These are phyloP conservation scores for Cryptus armator DNA, from an alignment of 2,888 invertebrate genomes.

Conservation along the genomic window DNA sequence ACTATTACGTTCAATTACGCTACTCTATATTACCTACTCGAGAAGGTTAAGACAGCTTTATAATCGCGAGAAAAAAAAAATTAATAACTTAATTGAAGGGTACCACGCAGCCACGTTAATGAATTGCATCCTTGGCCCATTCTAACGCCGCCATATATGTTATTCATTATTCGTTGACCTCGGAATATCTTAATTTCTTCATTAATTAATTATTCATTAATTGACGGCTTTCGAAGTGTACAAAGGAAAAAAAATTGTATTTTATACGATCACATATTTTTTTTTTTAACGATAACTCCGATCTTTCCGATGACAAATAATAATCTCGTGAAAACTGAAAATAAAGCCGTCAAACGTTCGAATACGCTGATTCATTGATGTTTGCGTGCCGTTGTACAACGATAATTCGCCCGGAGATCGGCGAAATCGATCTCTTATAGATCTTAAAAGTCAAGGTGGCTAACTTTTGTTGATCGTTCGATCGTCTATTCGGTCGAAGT, in stretches of 20 bases:
- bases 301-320: background rate
- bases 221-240: background rate
- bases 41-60: background rate
- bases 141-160: background rate
- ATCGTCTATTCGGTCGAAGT: background rate
- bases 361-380: slow-evolving; percentile 14
- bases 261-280: background rate
- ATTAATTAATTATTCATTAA: background rate
- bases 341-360: background rate
- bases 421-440: background rate
- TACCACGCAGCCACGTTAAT: background rate
- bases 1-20: background rate
- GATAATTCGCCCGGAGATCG: background rate
- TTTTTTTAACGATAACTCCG: background rate
- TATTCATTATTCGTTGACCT: background rate
- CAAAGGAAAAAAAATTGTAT: background rate
- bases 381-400: background rate
- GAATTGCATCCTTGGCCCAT: background rate
- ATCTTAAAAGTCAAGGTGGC: slow-evolving; percentile 15
- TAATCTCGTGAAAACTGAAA: background rate
- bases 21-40: background rate
- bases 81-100: background rate
- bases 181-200: slow-evolving; percentile 5
- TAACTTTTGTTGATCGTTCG: slow-evolving; percentile 8
- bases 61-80: slow-evolving; percentile 9